Percentiles rank a stretch among this genome's conserved stretches.
These are phyloP conservation scores for Poeciliopsis gracilis DNA, from an alignment of 2,797 vertebrate species.

Conservation along the genomic window DNA sequence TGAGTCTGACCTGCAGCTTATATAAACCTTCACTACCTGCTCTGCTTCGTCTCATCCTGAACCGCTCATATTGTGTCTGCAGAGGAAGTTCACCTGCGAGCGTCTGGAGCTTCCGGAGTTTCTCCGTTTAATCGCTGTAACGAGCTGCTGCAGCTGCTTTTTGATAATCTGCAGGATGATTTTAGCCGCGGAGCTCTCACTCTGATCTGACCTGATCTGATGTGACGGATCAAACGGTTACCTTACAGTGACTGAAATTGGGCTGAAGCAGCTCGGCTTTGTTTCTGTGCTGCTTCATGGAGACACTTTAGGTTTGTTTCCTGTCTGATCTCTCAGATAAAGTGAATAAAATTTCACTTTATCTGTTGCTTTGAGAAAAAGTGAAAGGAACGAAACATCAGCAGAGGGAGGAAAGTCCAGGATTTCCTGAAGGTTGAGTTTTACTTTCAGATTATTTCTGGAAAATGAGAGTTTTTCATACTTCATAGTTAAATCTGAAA, in stretches of 20 bases:
- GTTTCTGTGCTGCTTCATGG: not conserved
- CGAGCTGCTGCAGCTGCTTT: not conserved
- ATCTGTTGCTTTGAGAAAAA: no score
- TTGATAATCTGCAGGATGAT: not conserved
- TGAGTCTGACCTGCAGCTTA: not conserved
- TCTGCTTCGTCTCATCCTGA: not conserved
- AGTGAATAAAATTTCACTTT: not conserved
- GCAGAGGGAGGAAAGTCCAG: not conserved
- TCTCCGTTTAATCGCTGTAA: conserved; percentile 6
- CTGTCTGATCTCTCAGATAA: not conserved
- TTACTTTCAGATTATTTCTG: not conserved
- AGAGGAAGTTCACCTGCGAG: not conserved
- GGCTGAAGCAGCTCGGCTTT: not conserved
- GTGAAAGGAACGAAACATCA: not conserved
- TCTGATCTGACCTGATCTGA: not conserved
- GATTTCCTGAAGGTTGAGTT: not conserved
- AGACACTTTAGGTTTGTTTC: conserved; percentile 5
- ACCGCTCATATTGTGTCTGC: not conserved
- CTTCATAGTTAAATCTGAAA: not conserved
- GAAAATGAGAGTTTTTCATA: not conserved
- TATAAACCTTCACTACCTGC: not conserved
- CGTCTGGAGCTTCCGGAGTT: not conserved
- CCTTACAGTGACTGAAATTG: not conserved
- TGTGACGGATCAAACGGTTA: conserved; percentile 4
- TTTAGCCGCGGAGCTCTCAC: not conserved